Conservation (phyloP, 2,888 invertebrate genomes). For the Leptarthrus brevirostris region DNA sequence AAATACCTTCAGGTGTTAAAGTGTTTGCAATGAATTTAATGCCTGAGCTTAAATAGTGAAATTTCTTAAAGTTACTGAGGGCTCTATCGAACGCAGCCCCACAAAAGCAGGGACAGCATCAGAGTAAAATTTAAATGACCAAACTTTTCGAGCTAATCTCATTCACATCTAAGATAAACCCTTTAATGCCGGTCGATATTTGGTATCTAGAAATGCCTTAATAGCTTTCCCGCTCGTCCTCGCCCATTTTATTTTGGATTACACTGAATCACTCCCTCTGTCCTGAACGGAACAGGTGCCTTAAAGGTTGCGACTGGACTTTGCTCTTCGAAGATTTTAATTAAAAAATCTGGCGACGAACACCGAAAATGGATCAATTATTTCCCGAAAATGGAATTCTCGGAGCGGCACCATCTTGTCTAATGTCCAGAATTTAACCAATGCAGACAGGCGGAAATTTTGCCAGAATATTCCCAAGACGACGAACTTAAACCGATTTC, state of each 20-base stretch:
- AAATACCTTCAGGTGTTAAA: conserved; percentile 42
- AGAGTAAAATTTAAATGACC: conserved; percentile 21
- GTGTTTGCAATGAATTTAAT: conserved; percentile 43
- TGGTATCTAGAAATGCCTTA: not conserved
- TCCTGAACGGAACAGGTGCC: not conserved
- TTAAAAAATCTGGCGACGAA: conserved; percentile 29
- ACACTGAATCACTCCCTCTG: not conserved
- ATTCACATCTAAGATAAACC: not conserved
- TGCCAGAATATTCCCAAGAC: no score
- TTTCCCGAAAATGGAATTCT: conserved; percentile 19
- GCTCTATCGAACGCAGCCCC: not conserved
- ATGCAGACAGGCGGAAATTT: not conserved
- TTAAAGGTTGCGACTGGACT: not conserved
- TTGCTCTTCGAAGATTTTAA: conserved; percentile 10
- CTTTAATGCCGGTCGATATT: not conserved
- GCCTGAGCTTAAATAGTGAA: conserved; percentile 5
- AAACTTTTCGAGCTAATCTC: not conserved
- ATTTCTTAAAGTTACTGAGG: conserved; percentile 15
- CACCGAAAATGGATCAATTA: conserved; percentile 22
- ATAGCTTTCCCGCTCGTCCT: not conserved
- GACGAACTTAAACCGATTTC: no score
- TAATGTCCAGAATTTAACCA: conserved; percentile 2
- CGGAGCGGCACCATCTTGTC: not conserved
- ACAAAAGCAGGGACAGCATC: not conserved
- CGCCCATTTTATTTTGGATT: not conserved